Evolutionary conservation across 1,140 invertebrate species (phyloP).

Genomic region (Dysdera silvatica): DNA sequence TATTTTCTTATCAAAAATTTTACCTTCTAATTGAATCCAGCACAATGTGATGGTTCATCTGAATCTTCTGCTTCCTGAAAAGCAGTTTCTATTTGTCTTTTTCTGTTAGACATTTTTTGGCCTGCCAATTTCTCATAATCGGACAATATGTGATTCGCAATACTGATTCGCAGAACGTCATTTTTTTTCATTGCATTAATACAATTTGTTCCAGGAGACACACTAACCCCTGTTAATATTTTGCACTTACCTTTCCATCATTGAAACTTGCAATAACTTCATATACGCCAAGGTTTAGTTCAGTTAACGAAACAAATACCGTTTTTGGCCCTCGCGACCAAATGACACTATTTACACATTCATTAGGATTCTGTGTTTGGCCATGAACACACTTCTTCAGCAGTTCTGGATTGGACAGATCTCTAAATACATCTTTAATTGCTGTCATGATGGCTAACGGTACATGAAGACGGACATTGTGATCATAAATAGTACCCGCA

Average conservation of each 20-base stretch:
- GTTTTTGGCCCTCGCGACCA: neutral
- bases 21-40: too few species aligned
- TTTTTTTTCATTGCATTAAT: too few species aligned
- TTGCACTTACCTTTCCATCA: neutral
- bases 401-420: neutral
- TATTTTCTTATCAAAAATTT: too few species aligned
- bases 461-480: neutral
- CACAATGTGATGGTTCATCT: too few species aligned
- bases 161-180: too few species aligned
- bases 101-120: too few species aligned
- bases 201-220: too few species aligned
- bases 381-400: neutral
- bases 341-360: neutral
- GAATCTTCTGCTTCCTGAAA: too few species aligned
- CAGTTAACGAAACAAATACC: neutral
- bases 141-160: too few species aligned
- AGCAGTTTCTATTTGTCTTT: too few species aligned
- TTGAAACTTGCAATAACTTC: neutral
- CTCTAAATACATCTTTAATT: neutral
- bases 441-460: accelerated
- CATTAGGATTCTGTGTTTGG: neutral
- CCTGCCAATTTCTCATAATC: too few species aligned
- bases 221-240: too few species aligned
- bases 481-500: neutral
- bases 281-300: neutral